Conservation (phyloP, 2,888 invertebrate species). For the Andrena trimmerana region DNA sequence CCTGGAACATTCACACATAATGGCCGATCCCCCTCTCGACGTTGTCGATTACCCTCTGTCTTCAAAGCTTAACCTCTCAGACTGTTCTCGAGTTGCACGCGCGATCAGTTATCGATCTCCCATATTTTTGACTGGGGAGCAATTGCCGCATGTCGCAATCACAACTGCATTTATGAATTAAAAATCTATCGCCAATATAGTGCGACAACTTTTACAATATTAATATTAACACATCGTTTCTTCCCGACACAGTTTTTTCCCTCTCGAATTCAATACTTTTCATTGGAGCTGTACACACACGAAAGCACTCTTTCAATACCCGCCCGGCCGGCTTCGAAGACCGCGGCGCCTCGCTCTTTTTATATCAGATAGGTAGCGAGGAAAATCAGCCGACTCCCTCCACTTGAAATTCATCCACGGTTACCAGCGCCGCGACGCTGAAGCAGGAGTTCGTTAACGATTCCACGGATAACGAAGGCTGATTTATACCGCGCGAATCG, state of each 20-base stretch:
- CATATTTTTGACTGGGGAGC: not conserved
- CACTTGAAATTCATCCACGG: not conserved
- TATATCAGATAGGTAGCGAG: no score
- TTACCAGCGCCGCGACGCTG: not conserved
- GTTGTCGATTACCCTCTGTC: conserved; percentile 68
- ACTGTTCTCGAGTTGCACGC: conserved; percentile 34
- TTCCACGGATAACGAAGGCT: conserved; percentile 16
- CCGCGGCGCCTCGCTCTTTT: no score
- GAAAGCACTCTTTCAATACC: no score
- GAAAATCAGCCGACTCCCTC: not conserved
- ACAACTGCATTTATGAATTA: not conserved
- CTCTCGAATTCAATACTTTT: no score
- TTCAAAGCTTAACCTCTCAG: conserved; percentile 61
- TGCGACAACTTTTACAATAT: no score
- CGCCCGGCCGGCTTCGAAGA: no score
- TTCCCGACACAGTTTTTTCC: no score
- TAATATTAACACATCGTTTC: no score
- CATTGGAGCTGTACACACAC: no score
- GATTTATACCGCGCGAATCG: conserved; percentile 15
- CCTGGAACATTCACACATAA: conserved; percentile 72
- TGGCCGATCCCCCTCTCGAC: conserved; percentile 62
- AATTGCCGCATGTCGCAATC: not conserved
- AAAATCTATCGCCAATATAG: no score
- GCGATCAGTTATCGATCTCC: conserved; percentile 44
- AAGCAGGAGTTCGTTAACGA: conserved; percentile 13